Conservation (phyloP, 2,113 vertebrate species). For the Xyliphius kryptos region DNA sequence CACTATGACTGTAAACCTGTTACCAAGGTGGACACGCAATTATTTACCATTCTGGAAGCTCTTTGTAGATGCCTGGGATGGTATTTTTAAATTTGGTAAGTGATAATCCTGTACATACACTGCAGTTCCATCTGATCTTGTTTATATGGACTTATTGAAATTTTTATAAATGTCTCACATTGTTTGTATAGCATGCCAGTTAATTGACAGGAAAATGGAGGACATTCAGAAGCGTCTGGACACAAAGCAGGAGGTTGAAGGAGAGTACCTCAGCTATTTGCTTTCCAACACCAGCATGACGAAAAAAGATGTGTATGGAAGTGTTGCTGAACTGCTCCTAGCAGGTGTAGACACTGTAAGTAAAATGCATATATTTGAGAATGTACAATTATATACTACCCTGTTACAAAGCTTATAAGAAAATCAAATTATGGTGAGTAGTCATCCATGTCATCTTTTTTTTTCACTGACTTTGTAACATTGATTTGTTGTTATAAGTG, state of each 20-base stretch:
- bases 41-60: conserved; percentile 75
- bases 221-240: conserved; percentile 66
- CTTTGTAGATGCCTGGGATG: conserved; percentile 80
- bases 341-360: conserved; percentile 91
- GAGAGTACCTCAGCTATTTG: conserved; percentile 83
- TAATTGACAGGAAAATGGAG: conserved; percentile 81
- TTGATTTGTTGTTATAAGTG: too few species aligned
- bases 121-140: neutral
- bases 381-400: too few species aligned
- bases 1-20: conserved; percentile 53
- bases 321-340: conserved; percentile 78
- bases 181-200: conserved; percentile 61
- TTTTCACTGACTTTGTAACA: too few species aligned
- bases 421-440: too few species aligned
- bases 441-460: too few species aligned
- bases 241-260: conserved; percentile 64
- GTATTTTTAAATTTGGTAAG: conserved; percentile 86
- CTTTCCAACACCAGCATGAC: conserved; percentile 74
- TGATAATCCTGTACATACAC: neutral
- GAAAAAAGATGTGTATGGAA: conserved; percentile 73
- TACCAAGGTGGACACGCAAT: conserved; percentile 78
- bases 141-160: neutral
- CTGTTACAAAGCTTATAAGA: too few species aligned
- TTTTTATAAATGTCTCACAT: neutral
- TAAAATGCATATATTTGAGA: neutral